Evolutionary conservation across 2,797 vertebrate genomes (phyloP).

Genomic region (Rhabdomys pumilio): DNA sequence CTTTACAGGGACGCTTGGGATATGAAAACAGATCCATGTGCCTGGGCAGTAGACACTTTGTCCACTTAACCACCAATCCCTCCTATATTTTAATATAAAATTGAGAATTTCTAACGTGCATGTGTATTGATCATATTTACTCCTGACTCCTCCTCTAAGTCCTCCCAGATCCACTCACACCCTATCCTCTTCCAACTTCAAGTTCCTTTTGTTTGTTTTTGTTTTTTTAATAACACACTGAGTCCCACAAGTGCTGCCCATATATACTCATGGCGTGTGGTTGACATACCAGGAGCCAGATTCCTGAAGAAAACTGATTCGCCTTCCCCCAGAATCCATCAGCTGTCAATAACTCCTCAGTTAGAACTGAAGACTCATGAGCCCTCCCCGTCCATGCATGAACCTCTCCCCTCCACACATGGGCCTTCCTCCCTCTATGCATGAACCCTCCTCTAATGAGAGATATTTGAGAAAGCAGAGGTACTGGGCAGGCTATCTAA

Average conservation of each 20-base stretch:
- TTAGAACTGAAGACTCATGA: background rate
- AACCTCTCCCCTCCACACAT: too few relatives aligned
- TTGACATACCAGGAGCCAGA: background rate
- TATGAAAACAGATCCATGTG: too few relatives aligned
- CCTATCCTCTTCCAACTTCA: background rate
- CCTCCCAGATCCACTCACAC: background rate
- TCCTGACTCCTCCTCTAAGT: background rate
- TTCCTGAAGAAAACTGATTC: background rate
- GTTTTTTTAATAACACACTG: background rate
- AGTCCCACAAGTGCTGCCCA: background rate
- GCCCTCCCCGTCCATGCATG: background rate
- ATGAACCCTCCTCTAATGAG: too few relatives aligned
- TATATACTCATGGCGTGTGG: too few relatives aligned
- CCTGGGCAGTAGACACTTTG: background rate
- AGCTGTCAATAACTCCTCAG: background rate
- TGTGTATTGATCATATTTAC: background rate
- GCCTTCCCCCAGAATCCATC: background rate
- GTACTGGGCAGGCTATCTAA: too few relatives aligned
- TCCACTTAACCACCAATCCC: background rate
- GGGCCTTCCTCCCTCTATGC: too few relatives aligned
- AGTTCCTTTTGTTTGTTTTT: background rate
- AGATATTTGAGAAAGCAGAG: too few relatives aligned
- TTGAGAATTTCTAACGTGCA: background rate
- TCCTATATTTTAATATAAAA: background rate
- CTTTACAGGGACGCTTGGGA: background rate